Percentiles rank a stretch among this genome's conserved stretches.
Evolutionary conservation across 2,888 invertebrate genomes (phyloP).

Genomic region (Elegia similella): DNA sequence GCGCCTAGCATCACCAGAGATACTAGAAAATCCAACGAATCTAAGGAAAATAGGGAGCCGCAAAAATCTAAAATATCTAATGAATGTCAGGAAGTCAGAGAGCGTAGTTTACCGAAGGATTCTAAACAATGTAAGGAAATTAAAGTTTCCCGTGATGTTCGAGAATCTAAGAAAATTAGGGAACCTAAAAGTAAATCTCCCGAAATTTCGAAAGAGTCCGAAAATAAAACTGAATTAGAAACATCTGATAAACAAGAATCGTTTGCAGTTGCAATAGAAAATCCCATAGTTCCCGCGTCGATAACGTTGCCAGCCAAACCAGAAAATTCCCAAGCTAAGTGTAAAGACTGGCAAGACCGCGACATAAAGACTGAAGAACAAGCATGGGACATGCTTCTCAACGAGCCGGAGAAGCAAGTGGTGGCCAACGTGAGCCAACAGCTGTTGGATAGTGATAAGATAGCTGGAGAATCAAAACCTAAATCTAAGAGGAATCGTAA

Average conservation of each 20-base stretch:
- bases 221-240: background rate
- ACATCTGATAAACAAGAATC: slow-evolving; percentile 18
- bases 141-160: slow-evolving; percentile 9
- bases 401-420: slow-evolving; percentile 50
- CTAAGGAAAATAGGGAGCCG: background rate
- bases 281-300: slow-evolving; percentile 13
- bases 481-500: slow-evolving; percentile 63
- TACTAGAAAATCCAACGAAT: slow-evolving; percentile 16
- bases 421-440: slow-evolving; percentile 33
- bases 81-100: slow-evolving; percentile 27
- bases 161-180: slow-evolving; percentile 4
- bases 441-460: slow-evolving; percentile 33
- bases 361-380: slow-evolving; percentile 66
- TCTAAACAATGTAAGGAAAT: slow-evolving; percentile 21
- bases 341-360: slow-evolving; percentile 29
- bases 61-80: slow-evolving; percentile 28
- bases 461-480: slow-evolving; percentile 52
- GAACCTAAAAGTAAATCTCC: slow-evolving; percentile 15
- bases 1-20: slow-evolving; percentile 15
- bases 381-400: slow-evolving; percentile 71
- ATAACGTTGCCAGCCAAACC: slow-evolving; percentile 31
- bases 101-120: slow-evolving; percentile 19
- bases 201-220: background rate
- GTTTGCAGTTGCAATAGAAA: slow-evolving; percentile 20
- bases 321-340: slow-evolving; percentile 31